Percentiles rank a stretch among this genome's conserved stretches.
These are phyloP conservation scores for Telmatochromis sp. DNA, from an alignment of 2,113 vertebrate species.

Conservation along the genomic window DNA sequence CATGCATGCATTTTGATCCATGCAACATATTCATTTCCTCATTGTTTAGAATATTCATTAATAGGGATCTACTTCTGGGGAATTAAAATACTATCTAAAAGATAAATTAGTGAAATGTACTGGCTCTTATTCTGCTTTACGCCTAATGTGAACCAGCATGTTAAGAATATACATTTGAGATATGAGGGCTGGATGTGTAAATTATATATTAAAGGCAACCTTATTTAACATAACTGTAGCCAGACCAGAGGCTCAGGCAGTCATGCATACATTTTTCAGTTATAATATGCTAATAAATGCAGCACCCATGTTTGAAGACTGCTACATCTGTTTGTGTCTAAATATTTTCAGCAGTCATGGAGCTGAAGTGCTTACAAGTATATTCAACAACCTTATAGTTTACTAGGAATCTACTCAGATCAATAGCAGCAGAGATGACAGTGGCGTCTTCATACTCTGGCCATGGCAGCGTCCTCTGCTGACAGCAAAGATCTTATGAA, in stretches of 20 bases:
- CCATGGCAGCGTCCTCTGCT: neutral
- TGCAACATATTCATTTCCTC: neutral
- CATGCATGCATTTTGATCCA: neutral
- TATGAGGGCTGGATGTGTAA: neutral
- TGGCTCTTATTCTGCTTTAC: neutral
- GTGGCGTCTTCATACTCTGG: neutral
- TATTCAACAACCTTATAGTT: neutral
- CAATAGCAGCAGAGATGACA: neutral
- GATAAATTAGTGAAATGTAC: neutral
- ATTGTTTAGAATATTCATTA: neutral
- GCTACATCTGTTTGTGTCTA: neutral
- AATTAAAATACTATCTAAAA: neutral
- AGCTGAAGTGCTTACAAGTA: neutral
- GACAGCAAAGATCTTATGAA: neutral
- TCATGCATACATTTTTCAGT: neutral
- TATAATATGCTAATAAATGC: neutral
- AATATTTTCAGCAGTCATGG: neutral
- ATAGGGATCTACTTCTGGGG: neutral
- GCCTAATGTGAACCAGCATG: neutral
- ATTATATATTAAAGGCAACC: neutral
- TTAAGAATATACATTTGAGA: neutral
- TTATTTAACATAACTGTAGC: neutral
- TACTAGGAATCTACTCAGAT: neutral
- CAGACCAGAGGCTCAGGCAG: neutral
- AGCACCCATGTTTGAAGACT: neutral